These are phyloP conservation scores for Zaprionus davidi DNA, from an alignment of 1,140 invertebrate genomes.

Conservation along the genomic window DNA sequence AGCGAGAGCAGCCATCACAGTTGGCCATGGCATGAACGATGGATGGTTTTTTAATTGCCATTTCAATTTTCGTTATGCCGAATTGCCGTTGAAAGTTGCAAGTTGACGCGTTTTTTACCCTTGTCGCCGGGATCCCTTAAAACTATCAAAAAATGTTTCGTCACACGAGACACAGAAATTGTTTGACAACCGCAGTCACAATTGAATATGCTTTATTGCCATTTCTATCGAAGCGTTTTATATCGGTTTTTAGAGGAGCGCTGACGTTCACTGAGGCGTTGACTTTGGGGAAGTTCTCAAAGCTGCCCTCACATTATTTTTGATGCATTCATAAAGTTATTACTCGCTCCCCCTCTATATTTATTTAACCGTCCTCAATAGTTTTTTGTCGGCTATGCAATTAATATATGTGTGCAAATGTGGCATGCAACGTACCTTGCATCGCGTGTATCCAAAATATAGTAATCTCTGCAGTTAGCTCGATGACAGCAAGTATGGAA, in stretches of 20 bases:
- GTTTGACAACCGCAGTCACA: slow-evolving; percentile 80
- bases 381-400: slow-evolving; percentile 3
- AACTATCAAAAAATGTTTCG: slow-evolving; percentile 64
- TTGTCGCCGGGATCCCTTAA: slow-evolving; percentile 24
- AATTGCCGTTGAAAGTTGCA: slow-evolving; percentile 49
- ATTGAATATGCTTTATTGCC: slow-evolving; percentile 76
- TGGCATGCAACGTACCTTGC: slow-evolving; percentile 24
- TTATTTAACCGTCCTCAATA: slow-evolving; percentile 27
- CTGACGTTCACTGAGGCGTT: not conserved
- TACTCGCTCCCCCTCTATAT: slow-evolving; percentile 46
- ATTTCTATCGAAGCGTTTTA: slow-evolving; percentile 60
- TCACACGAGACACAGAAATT: slow-evolving; percentile 57
- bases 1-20: slow-evolving; percentile 24
- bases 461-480: not conserved
- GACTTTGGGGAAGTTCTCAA: slow-evolving; percentile 1
- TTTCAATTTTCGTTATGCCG: slow-evolving; percentile 80
- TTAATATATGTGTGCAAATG: slow-evolving; percentile 5
- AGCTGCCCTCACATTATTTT: not conserved
- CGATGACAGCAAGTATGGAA: not conserved
- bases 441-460: not conserved
- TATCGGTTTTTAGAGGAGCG: slow-evolving; percentile 56
- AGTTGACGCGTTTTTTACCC: slow-evolving; percentile 39
- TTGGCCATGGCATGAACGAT: slow-evolving; percentile 74
- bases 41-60: slow-evolving; percentile 82
- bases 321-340: slow-evolving; percentile 29